Base-by-base conservation (phyloP, 2,888 invertebrate species). In the Thera obeliscata region DNA sequence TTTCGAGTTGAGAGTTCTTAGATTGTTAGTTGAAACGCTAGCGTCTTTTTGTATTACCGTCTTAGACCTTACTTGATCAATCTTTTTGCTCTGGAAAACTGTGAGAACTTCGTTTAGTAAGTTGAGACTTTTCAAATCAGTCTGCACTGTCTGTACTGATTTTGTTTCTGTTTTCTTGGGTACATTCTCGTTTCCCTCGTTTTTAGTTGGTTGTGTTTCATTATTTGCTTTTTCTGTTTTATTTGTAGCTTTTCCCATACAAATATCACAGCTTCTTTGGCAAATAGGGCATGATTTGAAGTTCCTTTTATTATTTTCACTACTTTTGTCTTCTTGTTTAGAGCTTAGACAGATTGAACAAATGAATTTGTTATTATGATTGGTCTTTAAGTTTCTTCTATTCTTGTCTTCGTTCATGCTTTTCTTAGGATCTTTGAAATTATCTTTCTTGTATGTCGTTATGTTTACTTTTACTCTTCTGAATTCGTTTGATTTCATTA, bases 101-200 rank as follows among this genome's bases (percentile, higher is more conserved):
- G 85, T 88, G 2, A 93, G 71, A 0, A 93, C 91, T 83, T 92
- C 91, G 59, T 90, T 89, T 0, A 93, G 73, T n/a, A 93, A 75
- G 49, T 79, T 84, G 0, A 90, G 49, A 2, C 86, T 87, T 74
- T 88, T 70, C 2, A 64, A 41, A 66, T 88, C 84, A 1, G 83
- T 76, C 55, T 83, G 76, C 0, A 83, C 82, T 0, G 89, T 90
- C 71, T 90, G 90, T 2, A 86, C 81, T 0, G 76, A 43, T 62
- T 46, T 12, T 2, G 60, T 56, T 54, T 64, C 41, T 36, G 62
- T 69, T 11, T 61, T 55, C 9, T 55, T 50, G 54, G 48, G 11
- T 22, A 7, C 41, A 11, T 56, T 11, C 52, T 4, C 41, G 12
- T 41, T n/a, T 38, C n/a, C 41, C 7, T 41, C 56, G 1, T 41